Conservation (phyloP, 2,888 invertebrate genomes). For the Mystacides longicornis region DNA sequence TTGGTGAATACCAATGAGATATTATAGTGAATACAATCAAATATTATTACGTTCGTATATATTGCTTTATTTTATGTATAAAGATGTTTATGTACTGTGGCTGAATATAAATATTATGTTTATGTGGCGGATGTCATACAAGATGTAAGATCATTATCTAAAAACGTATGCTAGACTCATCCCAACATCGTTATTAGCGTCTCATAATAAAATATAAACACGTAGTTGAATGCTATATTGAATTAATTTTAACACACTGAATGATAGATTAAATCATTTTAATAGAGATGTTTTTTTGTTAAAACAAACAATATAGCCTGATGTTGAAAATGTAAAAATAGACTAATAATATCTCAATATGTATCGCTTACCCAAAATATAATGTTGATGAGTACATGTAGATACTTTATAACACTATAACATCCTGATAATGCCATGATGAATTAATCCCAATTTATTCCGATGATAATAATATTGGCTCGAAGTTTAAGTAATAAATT, state of each 20-base stretch:
- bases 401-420: constrained; percentile 62
- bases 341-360: background rate
- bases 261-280: background rate
- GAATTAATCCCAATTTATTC: no score
- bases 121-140: background rate
- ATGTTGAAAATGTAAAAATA: background rate
- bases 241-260: background rate
- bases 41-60: no score
- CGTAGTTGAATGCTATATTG: background rate
- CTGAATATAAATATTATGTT: background rate
- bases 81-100: no score
- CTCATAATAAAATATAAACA: background rate
- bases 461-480: no score
- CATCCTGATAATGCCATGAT: constrained; percentile 63
- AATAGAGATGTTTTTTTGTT: background rate
- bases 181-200: background rate
- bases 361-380: constrained; percentile 69
- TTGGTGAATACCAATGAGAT: no score
- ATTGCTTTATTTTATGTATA: no score
- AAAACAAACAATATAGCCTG: background rate
- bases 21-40: no score
- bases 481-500: no score
- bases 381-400: constrained; percentile 63
- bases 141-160: constrained; percentile 2
- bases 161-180: background rate